These are phyloP conservation scores for Thera obeliscata DNA, from an alignment of 2,888 invertebrate species.

Conservation along the genomic window DNA sequence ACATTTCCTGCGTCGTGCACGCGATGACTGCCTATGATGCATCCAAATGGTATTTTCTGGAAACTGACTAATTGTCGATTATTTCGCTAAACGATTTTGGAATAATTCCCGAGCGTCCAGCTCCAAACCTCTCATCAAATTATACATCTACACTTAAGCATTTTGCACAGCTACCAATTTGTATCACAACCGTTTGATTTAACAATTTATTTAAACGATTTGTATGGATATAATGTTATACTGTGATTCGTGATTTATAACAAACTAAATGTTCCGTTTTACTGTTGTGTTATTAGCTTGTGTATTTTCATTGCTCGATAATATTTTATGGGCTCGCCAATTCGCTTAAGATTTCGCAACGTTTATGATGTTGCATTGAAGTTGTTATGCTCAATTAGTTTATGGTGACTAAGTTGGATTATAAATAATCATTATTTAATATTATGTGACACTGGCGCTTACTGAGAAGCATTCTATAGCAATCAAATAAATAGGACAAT, in stretches of 20 bases:
- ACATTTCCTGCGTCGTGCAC: slow-evolving; percentile 36
- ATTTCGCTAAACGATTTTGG: slow-evolving; percentile 75
- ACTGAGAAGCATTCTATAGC: slow-evolving; percentile 11
- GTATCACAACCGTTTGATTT: slow-evolving; percentile 68
- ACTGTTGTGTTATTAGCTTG: slow-evolving; percentile 42
- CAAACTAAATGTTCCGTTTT: slow-evolving; percentile 54
- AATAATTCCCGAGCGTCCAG: slow-evolving; percentile 69
- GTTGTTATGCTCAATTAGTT: slow-evolving; percentile 24
- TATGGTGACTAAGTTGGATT: slow-evolving; percentile 30
- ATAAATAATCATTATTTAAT: slow-evolving; percentile 19
- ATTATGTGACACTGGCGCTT: slow-evolving; percentile 11
- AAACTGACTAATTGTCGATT: slow-evolving; percentile 65
- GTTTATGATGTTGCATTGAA: slow-evolving; percentile 26
- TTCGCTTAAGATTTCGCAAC: slow-evolving; percentile 33
- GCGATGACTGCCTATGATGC: slow-evolving; percentile 43
- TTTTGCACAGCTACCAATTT: slow-evolving; percentile 75
- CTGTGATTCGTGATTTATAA: slow-evolving; percentile 60
- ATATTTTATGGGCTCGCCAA: slow-evolving; percentile 37
- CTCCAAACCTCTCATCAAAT: slow-evolving; percentile 73
- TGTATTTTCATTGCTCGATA: slow-evolving; percentile 32
- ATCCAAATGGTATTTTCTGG: slow-evolving; percentile 60
- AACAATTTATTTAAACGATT: slow-evolving; percentile 57
- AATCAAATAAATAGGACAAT: background rate
- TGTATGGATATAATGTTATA: slow-evolving; percentile 56
- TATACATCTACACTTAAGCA: slow-evolving; percentile 78